A percentile compares a stretch with the other conserved stretches of the same genome.
Conservation (phyloP, 2,888 invertebrate species). For the Drosophila incognita region DNA sequence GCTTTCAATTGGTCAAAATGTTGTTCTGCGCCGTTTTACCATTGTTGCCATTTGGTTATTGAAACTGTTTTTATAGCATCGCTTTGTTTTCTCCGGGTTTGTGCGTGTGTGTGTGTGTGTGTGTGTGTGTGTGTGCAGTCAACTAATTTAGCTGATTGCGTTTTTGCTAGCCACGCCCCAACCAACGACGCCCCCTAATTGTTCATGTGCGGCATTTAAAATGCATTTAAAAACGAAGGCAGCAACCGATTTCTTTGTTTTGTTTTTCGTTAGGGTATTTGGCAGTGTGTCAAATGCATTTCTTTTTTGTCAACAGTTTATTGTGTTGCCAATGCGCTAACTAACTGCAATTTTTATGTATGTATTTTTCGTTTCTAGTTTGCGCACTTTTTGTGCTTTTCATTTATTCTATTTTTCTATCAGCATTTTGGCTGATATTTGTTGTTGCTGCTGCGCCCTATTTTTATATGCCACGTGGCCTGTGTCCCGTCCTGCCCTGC, state of each 20-base stretch:
- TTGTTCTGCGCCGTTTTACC: constrained; percentile 26
- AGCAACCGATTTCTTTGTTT: not conserved
- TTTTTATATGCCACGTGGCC: constrained; percentile 41
- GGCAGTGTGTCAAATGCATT: not conserved
- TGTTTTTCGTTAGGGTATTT: not conserved
- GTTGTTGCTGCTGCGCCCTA: constrained; percentile 14
- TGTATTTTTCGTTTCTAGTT: not conserved
- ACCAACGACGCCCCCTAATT: not conserved
- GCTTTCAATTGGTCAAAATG: constrained; percentile 58
- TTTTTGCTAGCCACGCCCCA: constrained; percentile 12
- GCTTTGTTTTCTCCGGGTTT: constrained; percentile 11
- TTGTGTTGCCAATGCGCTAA: constrained; percentile 10
- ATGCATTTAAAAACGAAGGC: constrained; percentile 19
- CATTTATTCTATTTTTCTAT: constrained; percentile 12
- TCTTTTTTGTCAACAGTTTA: not conserved
- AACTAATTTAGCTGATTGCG: constrained; percentile 67
- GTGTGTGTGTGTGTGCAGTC: constrained; percentile 10
- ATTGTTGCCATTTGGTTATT: constrained; percentile 48
- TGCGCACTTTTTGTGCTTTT: not conserved
- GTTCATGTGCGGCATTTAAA: constrained; percentile 19
- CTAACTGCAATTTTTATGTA: constrained; percentile 9
- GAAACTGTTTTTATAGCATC: constrained; percentile 41
- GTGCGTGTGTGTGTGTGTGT: constrained; percentile 3
- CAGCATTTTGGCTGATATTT: constrained; percentile 6
- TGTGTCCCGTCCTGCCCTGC: not conserved